Evolutionary conservation across 2,888 invertebrate genomes (phyloP).

Genomic region (Odontomyia ornata): DNA sequence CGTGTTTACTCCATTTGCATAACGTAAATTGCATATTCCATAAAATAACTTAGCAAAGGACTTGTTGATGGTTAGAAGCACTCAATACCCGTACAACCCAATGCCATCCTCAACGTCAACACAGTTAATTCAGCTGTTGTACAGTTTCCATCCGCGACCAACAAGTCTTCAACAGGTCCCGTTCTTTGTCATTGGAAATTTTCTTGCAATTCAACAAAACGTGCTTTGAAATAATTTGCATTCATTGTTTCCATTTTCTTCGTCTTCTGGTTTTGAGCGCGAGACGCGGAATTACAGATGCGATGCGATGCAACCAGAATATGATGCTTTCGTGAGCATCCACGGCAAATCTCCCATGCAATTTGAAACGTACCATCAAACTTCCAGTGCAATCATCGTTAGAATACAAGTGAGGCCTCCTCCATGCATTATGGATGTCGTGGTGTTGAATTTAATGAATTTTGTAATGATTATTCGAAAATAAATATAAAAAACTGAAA

Average conservation of each 20-base stretch:
- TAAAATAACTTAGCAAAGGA: too few species aligned
- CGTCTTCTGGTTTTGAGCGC: neutral
- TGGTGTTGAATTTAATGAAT: neutral
- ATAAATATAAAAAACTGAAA: too few species aligned
- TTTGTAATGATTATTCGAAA: neutral
- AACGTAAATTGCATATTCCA: too few species aligned
- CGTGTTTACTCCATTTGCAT: too few species aligned
- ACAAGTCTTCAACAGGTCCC: neutral
- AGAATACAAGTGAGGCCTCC: neutral
- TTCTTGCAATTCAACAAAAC: conserved; percentile 17
- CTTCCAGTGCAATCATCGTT: neutral
- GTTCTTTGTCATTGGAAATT: conserved; percentile 25
- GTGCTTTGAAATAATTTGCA: conserved; percentile 35
- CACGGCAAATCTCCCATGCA: neutral
- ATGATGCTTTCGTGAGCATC: neutral
- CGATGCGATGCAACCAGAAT: neutral
- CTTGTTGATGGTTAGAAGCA: too few species aligned
- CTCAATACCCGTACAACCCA: too few species aligned
- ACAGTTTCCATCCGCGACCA: neutral
- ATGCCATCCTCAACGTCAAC: too few species aligned
- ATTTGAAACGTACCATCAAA: neutral
- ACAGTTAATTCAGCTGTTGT: too few species aligned
- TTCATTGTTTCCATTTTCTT: conserved; percentile 15
- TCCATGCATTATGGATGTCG: neutral
- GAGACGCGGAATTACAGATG: neutral